Base-by-base conservation (phyloP, 2,797 vertebrate species). In the Sarcoramphus papa region DNA sequence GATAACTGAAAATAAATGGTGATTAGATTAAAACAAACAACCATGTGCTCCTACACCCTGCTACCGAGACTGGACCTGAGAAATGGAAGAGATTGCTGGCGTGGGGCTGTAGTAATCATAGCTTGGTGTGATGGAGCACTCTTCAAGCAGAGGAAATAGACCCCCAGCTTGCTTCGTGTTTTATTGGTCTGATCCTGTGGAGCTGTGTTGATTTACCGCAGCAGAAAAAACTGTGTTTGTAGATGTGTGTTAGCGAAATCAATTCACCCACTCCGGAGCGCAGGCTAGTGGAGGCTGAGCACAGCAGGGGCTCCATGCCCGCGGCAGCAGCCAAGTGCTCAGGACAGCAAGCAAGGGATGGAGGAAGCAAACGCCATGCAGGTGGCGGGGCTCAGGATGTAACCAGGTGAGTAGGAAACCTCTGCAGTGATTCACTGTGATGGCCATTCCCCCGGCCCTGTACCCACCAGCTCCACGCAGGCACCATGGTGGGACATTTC, bases 71-170 rank as follows among this genome's bases (percentile, higher is more conserved):
- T 75, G 92, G 77, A 83, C 83, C 80, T 76, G 80, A 75, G 92
- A 87, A 95, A 95, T 77, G 85, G 73, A 77, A 91, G 76, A 83
- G 85, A 89, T 85, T 90, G 92, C 74, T 93, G 86, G 68, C 8
- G 19, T 92, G 90, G 93, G 76, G 83, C 85, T 92, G 87, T 21
- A 80, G 70, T 88, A 94, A 95, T 94, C 95, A 94, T 77, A 90
- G 67, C 82, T 63, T 63, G 94, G 75, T 2, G 3, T 95, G 95
- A 97, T 92, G 78, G 73, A 96, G 88, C 88, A 93, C 92, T 88
- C 65, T 90, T 97, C 94, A 95, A 86, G 79, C 65, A 31, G 50
- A 93, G 91, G 86, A 96, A 97, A 97, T 93, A 92, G 94, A 91
- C 92, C 94, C 78, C 88, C 95, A 94, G 90, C 93, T 91, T 91